These are phyloP conservation scores for Myotis davidii DNA, from an alignment of 2,113 vertebrate species.

Conservation along the genomic window DNA sequence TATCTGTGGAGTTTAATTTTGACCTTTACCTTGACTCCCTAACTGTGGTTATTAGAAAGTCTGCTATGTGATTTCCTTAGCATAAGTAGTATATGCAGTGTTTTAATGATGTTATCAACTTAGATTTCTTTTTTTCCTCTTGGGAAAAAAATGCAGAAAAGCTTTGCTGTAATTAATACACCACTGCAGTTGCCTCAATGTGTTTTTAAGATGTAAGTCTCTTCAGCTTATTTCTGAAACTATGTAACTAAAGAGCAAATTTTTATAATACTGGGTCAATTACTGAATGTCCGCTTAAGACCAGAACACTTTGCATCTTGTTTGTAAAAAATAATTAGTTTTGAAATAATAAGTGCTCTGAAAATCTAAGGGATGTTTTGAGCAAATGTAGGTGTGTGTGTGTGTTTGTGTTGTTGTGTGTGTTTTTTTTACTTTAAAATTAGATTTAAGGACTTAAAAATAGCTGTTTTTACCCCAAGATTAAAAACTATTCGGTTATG, in stretches of 20 bases:
- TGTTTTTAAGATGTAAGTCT: constrained; percentile 31
- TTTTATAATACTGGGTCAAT: constrained; percentile 8
- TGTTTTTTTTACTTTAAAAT: not conserved
- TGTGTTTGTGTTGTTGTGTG: too few species aligned
- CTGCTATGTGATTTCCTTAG: constrained; percentile 10
- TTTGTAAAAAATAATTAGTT: not conserved
- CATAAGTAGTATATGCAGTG: not conserved
- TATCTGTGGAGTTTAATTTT: constrained; percentile 13
- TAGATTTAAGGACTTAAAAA: not conserved
- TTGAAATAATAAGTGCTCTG: not conserved
- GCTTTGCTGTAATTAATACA: not conserved
- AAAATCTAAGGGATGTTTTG: not conserved
- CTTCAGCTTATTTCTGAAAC: not conserved
- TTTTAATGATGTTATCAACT: constrained; percentile 48
- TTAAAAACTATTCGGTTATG: not conserved
- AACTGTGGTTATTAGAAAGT: not conserved
- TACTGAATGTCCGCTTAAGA: not conserved
- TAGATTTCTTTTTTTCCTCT: constrained; percentile 4
- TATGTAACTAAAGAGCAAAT: not conserved
- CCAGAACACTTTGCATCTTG: not conserved
- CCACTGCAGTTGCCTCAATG: not conserved
- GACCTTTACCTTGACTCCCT: not conserved
- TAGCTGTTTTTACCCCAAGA: not conserved
- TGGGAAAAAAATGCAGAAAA: not conserved
- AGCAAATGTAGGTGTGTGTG: not conserved